Evolutionary conservation across 2,113 vertebrate species (phyloP).

Genomic region (Glaucidium brasilianum): DNA sequence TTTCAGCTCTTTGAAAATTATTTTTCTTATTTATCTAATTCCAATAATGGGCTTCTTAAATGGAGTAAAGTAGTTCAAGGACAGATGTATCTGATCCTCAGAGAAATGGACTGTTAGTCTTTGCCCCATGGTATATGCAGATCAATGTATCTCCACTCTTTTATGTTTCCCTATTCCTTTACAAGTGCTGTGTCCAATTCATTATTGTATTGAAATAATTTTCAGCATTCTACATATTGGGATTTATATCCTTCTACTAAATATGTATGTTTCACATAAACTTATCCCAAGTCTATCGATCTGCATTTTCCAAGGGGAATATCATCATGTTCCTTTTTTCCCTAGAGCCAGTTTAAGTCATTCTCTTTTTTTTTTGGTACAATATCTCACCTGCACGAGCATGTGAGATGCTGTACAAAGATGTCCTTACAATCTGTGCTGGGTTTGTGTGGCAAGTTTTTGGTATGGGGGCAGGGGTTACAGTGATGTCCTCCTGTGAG

Average conservation of each 20-base stretch:
- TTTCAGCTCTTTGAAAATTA: background rate
- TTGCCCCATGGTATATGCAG: rapidly evolving
- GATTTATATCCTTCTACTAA: background rate
- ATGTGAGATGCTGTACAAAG: background rate
- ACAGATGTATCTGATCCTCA: background rate
- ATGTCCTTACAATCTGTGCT: too few relatives aligned
- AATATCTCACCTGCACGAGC: background rate
- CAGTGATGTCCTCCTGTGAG: too few relatives aligned
- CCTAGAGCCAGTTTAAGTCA: background rate
- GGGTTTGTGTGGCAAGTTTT: too few relatives aligned
- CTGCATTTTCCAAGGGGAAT: background rate
- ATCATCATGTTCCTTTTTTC: background rate
- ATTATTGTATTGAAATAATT: background rate
- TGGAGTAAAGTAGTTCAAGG: background rate
- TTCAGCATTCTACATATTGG: background rate
- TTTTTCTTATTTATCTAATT: background rate
- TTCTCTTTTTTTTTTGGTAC: background rate
- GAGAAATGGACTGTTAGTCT: background rate
- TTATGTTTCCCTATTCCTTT: background rate
- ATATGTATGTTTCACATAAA: background rate
- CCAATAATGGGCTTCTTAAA: background rate
- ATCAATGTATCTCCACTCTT: background rate
- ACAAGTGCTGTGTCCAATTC: background rate
- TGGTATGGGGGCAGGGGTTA: too few relatives aligned
- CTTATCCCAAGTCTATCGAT: background rate